Base-by-base conservation (phyloP, 2,797 vertebrate species). In the Tenualosa thibaudeaui region DNA sequence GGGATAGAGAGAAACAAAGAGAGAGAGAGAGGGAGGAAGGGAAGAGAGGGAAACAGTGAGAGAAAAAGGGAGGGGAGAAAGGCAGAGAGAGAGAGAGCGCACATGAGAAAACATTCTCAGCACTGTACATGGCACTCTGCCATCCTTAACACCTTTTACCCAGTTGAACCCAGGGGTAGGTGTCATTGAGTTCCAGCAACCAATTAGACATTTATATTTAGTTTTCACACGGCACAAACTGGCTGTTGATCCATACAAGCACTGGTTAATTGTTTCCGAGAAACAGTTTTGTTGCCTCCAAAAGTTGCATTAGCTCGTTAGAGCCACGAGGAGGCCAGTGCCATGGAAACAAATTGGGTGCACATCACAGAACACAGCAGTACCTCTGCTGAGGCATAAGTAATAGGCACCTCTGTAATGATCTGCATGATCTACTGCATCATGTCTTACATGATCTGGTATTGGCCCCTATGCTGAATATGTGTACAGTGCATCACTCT, bases 181-280 rank as follows among this genome's bases (percentile, higher is more conserved):
- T 78, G 58, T 84, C 82, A 81, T 53, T 86, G 40, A 84, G 58
- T 82, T 86, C 58, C 86, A 86, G 83, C 56, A 86, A 81, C 83
- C 83, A 82, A 75, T 86, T 86, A 86, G 84, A 86, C 84, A 86
- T 86, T 86, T 86, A 86, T 78, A 46, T 53, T 86, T 82, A 58
- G 86, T 82, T 82, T 81, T 84, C 86, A 84, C 40, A 75, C 84
- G 81, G 82, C 86, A 84, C 50, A 40, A 62, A 84, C 56, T 82
- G 83, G 84, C 84, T 75, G 50, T 40, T 19, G 68, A 75, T 75
- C 68, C 37, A 37, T 75, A 75, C 13, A 17, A 75, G 68, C 15
- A n/a, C 40, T 75, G 68, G 68, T 75, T 75, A 75, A 75, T 75
- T 37, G 68, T 75, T 75, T 75, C 68, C 68, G 68, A 75, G 68